Evolutionary conservation across 2,797 vertebrate genomes (phyloP), one percentile per base, ranked within the genome.

Genomic region (Sebastes steindachneri): DNA sequence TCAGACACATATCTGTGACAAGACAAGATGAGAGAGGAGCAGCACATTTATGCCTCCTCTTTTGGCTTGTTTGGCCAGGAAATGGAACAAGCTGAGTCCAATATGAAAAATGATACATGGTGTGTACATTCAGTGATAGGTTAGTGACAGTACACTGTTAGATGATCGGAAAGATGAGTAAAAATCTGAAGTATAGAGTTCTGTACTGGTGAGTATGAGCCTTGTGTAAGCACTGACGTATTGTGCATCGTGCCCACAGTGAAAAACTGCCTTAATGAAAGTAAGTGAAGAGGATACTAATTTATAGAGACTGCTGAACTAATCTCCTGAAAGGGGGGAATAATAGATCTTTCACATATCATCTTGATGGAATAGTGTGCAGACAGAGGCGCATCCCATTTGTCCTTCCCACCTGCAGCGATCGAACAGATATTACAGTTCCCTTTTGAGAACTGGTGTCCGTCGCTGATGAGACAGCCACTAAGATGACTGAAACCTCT

Each of bases 341-440:
- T 77, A 81, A 86, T 68, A 63, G 68, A 59, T 84, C 77, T 25
- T 74, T 79, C 76, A 80, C 69, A 58, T 79, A 68, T 80, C 33
- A 62, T 21, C 8, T 1, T 67, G 53, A 85, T 23, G 55, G 69
- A 84, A 58, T n/a, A 62, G 60, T 55, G 37, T 62, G 31, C 53
- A 71, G 65, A 79, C 51, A 58, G 67, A 72, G 77, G 41, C 82
- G 79, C 77, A 75, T 85, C 73, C 81, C 78, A 79, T 87, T 80
- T 78, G 80, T 79, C 75, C 84, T 68, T 82, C 65, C 79, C 55
- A 75, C 23, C 73, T 71, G 58, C 72, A 68, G 75, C 37, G 70
- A 90, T 89, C 75, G 29, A 88, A 77, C 73, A 78, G 73, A 86
- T 83, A 88, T 84, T 79, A 81, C 73, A 79, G 84, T 82, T 79